These are phyloP conservation scores for Aurelia sp. DNA, from an alignment of 30 jellyfish, hydroid and myxozoan species.

Conservation along the genomic window DNA sequence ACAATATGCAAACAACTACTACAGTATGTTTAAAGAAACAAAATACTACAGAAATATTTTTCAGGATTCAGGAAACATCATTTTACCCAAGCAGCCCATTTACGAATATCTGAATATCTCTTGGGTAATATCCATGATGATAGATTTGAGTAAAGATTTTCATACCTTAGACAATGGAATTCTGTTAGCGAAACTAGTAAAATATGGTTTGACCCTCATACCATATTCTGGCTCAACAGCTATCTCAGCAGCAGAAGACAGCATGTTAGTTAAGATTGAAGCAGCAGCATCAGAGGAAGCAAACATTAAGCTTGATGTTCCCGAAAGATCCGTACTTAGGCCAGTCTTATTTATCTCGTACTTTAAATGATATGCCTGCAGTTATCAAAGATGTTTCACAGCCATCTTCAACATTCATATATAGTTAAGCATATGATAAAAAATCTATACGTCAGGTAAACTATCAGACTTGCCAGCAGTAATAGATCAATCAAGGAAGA, in stretches of 20 bases:
- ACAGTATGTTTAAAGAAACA: too few relatives aligned
- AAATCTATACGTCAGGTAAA: conserved; percentile 51
- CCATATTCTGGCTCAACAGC: conserved; percentile 21
- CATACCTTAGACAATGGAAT: too few relatives aligned
- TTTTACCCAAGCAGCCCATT: too few relatives aligned
- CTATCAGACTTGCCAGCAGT: conserved; percentile 54
- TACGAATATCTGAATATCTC: too few relatives aligned
- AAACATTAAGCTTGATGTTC: conserved; percentile 39
- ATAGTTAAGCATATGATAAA: conserved; percentile 31
- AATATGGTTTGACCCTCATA: conserved; percentile 35
- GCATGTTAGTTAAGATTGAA: conserved; percentile 37
- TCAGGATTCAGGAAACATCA: too few relatives aligned
- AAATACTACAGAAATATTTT: too few relatives aligned
- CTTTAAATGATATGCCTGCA: conserved; percentile 25
- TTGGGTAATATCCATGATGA: too few relatives aligned
- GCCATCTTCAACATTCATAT: conserved; percentile 30
- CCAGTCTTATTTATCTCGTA: conserved; percentile 31
- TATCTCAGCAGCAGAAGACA: not conserved
- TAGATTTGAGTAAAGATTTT: too few relatives aligned
- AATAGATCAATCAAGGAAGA: conserved; percentile 40
- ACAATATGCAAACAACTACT: too few relatives aligned
- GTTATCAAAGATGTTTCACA: too few relatives aligned
- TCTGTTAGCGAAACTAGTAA: too few relatives aligned
- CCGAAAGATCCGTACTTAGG: conserved; percentile 38
- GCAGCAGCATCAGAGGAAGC: conserved; percentile 38